A percentile compares a stretch with the other conserved stretches of the same genome.
phyloP scores from a whole-genome alignment of 2,888 invertebrate genomes.

The Gerris lacustris region DNA sequence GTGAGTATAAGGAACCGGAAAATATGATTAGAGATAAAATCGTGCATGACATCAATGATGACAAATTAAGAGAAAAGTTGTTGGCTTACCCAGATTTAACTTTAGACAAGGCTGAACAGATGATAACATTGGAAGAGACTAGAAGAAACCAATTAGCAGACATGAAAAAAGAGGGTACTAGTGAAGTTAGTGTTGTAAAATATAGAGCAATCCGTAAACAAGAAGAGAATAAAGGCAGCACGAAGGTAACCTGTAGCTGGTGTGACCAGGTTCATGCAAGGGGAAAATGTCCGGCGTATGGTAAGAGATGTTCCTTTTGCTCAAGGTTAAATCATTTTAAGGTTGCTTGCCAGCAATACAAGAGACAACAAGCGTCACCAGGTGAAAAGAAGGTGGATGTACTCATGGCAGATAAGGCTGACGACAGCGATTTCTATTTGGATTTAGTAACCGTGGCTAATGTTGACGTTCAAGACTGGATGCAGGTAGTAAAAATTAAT shows the following conservation, averaged over 20 bases:
- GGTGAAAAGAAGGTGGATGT: not conserved
- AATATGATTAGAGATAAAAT: constrained; percentile 14
- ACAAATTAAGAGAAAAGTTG: not conserved
- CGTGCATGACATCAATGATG: not conserved
- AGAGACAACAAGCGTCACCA: not conserved
- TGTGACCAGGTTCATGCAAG: constrained; percentile 21
- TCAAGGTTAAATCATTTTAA: constrained; percentile 23
- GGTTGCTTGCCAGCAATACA: constrained; percentile 12
- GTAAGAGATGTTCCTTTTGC: constrained; percentile 22
- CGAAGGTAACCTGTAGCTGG: constrained; percentile 18
- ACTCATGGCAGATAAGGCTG: not conserved
- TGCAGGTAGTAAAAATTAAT: constrained; percentile 14
- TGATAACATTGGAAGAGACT: constrained; percentile 1
- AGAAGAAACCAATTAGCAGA: no score
- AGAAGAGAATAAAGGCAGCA: not conserved
- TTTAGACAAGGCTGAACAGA: constrained; percentile 8
- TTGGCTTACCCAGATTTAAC: constrained; percentile 11
- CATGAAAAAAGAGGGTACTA: not conserved
- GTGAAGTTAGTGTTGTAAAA: not conserved
- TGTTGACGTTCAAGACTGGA: not conserved
- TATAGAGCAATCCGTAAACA: not conserved
- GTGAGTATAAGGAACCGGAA: constrained; percentile 7
- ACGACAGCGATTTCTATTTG: not conserved
- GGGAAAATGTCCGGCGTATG: constrained; percentile 23
- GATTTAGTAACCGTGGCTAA: no score